Conservation (phyloP, 2,113 vertebrate species). For the Tor tambroides region DNA sequence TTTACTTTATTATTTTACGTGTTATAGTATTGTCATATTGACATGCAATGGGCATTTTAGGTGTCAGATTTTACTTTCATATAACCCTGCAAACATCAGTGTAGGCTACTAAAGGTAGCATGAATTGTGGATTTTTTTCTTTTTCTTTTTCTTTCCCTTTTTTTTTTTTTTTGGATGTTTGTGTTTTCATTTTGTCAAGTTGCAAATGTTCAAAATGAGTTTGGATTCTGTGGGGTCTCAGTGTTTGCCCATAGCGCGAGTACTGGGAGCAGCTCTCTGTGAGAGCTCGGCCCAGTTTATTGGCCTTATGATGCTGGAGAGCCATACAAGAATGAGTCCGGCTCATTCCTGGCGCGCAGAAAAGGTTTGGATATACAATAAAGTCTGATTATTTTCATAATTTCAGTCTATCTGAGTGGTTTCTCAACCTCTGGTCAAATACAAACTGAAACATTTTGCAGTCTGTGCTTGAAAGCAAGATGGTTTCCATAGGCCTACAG, state of each 20-base stretch:
- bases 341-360: slow-evolving; percentile 23
- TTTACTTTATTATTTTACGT: neutral
- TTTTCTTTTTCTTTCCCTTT: too few species aligned
- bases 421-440: neutral
- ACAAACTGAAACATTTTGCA: neutral
- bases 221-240: slow-evolving; percentile 32
- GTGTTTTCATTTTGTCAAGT: slow-evolving; percentile 44
- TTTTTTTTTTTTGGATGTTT: neutral
- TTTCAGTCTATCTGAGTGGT: neutral
- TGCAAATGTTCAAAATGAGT: slow-evolving; percentile 40
- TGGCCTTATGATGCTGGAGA: slow-evolving; percentile 34
- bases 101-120: neutral
- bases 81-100: neutral
- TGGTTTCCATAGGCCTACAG: neutral
- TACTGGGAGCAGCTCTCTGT: slow-evolving; percentile 21
- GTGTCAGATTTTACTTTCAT: neutral
- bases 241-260: slow-evolving; percentile 19
- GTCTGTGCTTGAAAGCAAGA: neutral
- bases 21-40: neutral
- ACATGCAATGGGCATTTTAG: neutral
- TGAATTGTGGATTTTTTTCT: neutral
- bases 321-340: slow-evolving; percentile 15
- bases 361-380: slow-evolving; percentile 53
- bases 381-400: slow-evolving; percentile 54
- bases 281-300: slow-evolving; percentile 22